Conservation (phyloP, 2,888 invertebrate genomes). For the Papilio demoleus region DNA sequence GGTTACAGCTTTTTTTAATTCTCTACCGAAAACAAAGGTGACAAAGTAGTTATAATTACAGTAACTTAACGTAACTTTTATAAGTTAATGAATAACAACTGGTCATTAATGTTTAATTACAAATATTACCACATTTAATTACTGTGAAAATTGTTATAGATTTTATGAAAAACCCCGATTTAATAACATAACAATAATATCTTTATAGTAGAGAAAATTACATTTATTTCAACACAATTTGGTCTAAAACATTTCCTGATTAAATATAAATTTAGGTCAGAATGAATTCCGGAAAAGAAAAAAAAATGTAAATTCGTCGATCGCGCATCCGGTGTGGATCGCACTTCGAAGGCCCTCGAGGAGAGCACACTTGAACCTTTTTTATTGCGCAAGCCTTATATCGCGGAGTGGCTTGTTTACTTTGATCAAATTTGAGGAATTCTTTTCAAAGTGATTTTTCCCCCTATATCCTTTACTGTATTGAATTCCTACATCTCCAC, state of each 20-base stretch:
- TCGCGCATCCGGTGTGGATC: constrained; percentile 28
- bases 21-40: no score
- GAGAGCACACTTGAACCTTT: constrained; percentile 39
- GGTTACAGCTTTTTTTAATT: no score
- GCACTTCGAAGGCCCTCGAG: constrained; percentile 25
- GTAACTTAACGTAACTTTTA: no score
- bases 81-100: no score
- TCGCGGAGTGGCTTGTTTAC: constrained; percentile 38
- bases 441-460: constrained; percentile 37
- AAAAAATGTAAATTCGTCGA: constrained; percentile 38
- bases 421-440: constrained; percentile 40
- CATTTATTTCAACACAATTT: neutral
- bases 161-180: no score
- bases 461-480: constrained; percentile 28
- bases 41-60: no score
- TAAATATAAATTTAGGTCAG: constrained; percentile 17
- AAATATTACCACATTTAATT: no score
- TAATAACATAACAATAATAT: no score
- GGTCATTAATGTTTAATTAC: no score
- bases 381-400: constrained; percentile 37
- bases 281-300: constrained; percentile 5
- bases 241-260: no score
- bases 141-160: no score
- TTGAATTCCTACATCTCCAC: constrained; percentile 62
- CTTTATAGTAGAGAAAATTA: no score